Evolutionary conservation across 2,888 invertebrate species (phyloP), one percentile per base, ranked within the genome.

Genomic region (Strigamia transsilvanica): DNA sequence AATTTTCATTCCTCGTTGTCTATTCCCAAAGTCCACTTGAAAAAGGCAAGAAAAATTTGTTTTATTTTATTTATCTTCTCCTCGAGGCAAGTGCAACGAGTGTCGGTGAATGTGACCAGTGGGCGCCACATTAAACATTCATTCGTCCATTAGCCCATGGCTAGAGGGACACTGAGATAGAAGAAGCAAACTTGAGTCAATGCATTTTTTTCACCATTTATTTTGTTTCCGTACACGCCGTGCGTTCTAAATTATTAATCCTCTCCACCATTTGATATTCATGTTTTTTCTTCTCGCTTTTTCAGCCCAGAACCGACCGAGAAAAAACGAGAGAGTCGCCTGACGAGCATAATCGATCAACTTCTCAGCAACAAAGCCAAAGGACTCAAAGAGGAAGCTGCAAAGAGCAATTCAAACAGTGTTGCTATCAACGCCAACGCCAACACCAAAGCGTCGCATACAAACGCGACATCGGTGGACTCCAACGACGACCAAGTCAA

Each of bases 341-440:
- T 85, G 51, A 85, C 84, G 15, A 83, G 83, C 23, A 85, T 85
- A 38, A 85, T 85, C 61, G 85, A 85, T 82, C 85, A 85, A 82
- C 51, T 85, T 81, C 83, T 84, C 80, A 84, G 83, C 80, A 85
- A 84, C 82, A 85, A 84, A 80, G 82, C 84, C 7, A 85, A 83
- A 82, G 82, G 82, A 80, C 77, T 81, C 12, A 81, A 81, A 23
- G 32, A 42, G 32, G 77, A 82, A 51, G 77, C 73, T 23, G 51
- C 56, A 7, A 80, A 34, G 46, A 56, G 56, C 56, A 46, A 21
- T 51, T 34, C 34, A 21, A 34, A 73, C 73, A 73, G 73, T 32
- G 73, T 34, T 12, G 61, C 32, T 61, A 15, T 18, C 61, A 56
- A 21, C 81, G 21, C 81, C n/a, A 38, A 32, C 77, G 21, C 82